Evolutionary conservation across 2,888 invertebrate species (phyloP), one percentile per base, ranked within the genome.

Genomic region (Metalampra italica): DNA sequence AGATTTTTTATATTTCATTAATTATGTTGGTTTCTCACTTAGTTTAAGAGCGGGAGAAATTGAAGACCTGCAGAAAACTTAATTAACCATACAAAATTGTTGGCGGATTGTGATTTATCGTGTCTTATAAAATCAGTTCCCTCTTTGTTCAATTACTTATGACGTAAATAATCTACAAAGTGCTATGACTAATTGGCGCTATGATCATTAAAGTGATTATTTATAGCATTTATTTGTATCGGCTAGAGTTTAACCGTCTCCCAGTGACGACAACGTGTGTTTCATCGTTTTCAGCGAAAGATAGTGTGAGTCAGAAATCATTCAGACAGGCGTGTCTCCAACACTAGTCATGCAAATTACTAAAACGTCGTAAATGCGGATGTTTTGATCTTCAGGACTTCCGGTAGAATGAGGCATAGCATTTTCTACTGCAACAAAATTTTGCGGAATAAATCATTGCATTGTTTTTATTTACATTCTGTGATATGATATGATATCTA

Each of bases 231-330:
- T 59, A 60, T 68, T 58, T 55, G 54, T 59, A 59, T 58, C 53
- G 55, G 56, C 62, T 65, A 63, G 45, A 51, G 29, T 12, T n/a
- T 40, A 22, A 29, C 29, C 12, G 12, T 1, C 43, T 32, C 8
- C 62, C 64, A 62, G 57, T 75, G 68, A 73, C 66, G 61, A 65
- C 58, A 54, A 14, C 48, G 56, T 51, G 62, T 75, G 78, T 66
- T 78, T 80, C 81, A 82, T 77, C 71, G 68, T 74, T 82, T 71
- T 78, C 83, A 80, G 75, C 64, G 78, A 78, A 83, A 74, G 66
- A 68, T 52, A 51, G 53, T 55, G 64, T 83, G 71, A 83, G 66
- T 83, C 74, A 78, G 61, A 58, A 59, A 59, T 65, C 70, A 68
- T 71, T 75, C 69, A 73, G 64, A 67, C 64, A 58, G 62, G 57